phyloP scores from a whole-genome alignment of 2,888 invertebrate species.

The Zygogramma bicolorata region DNA sequence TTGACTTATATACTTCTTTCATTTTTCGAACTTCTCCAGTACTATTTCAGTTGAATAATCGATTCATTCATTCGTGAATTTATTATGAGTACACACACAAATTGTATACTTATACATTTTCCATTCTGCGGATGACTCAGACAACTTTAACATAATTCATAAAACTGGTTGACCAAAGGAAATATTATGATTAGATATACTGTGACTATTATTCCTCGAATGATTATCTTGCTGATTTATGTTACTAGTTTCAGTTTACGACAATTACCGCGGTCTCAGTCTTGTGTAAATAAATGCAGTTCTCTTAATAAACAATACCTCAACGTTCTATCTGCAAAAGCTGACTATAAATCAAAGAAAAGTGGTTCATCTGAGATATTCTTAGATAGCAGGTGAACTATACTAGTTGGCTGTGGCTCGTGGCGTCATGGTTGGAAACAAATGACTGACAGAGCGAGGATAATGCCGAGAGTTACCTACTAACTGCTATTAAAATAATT shows the following conservation, averaged over 20 bases:
- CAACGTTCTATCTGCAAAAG: slow-evolving; percentile 47
- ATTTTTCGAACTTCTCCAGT: too few species aligned
- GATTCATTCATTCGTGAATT: too few species aligned
- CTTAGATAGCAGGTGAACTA: slow-evolving; percentile 65
- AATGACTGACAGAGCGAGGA: slow-evolving; percentile 69
- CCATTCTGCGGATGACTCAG: slow-evolving; percentile 18
- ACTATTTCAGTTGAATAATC: too few species aligned
- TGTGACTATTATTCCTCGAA: slow-evolving; percentile 37
- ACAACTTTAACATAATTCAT: slow-evolving; percentile 21
- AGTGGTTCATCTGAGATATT: slow-evolving; percentile 63
- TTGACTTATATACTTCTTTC: too few species aligned
- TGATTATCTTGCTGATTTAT: slow-evolving; percentile 40
- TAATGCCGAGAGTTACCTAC: slow-evolving; percentile 67
- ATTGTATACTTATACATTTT: slow-evolving; percentile 15
- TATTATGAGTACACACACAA: not conserved
- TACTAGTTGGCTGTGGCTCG: slow-evolving; percentile 66
- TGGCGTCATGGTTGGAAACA: slow-evolving; percentile 69
- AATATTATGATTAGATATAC: slow-evolving; percentile 36
- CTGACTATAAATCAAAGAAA: slow-evolving; percentile 55
- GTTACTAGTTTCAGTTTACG: slow-evolving; percentile 30
- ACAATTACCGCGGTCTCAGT: slow-evolving; percentile 33
- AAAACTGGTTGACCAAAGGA: slow-evolving; percentile 28
- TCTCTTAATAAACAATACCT: slow-evolving; percentile 51
- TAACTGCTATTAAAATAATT: slow-evolving; percentile 67
- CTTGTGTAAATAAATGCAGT: slow-evolving; percentile 42